These are phyloP conservation scores for Oncorhynchus mykiss DNA, from an alignment of 2,113 vertebrate genomes.

Conservation along the genomic window DNA sequence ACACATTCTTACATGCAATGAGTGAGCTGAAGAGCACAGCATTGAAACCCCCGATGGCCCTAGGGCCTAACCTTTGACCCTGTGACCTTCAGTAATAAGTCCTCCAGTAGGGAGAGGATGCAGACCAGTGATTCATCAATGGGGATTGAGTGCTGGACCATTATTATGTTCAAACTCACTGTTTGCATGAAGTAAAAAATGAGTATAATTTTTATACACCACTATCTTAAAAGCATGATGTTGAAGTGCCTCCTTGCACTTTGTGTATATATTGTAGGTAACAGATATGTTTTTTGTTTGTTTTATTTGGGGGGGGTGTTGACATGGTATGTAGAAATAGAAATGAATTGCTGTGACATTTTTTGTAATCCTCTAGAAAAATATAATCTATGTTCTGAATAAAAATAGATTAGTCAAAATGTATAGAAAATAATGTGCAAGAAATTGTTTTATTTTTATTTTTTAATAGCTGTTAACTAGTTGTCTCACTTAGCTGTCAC, in stretches of 20 bases:
- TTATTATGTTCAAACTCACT: conserved; percentile 62
- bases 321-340: conserved; percentile 81
- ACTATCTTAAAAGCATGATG: conserved; percentile 85
- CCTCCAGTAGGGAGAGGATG: conserved; percentile 31
- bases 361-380: conserved; percentile 69
- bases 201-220: background rate
- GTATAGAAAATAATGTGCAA: conserved; percentile 67
- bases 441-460: conserved; percentile 62
- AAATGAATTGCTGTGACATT: conserved; percentile 77
- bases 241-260: conserved; percentile 90
- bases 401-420: conserved; percentile 68
- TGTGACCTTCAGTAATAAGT: conserved; percentile 61
- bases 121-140: conserved; percentile 48
- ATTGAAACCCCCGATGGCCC: conserved; percentile 36
- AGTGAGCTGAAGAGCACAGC: conserved; percentile 38
- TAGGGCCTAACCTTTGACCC: conserved; percentile 31
- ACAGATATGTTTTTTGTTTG: conserved; percentile 59
- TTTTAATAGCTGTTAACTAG: conserved; percentile 70
- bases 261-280: conserved; percentile 90
- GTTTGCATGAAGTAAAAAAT: conserved; percentile 73
- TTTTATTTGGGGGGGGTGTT: conserved; percentile 47
- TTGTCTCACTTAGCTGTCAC: conserved; percentile 69
- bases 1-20: conserved; percentile 11
- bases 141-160: conserved; percentile 56
- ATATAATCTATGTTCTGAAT: conserved; percentile 63